Conservation (phyloP, 2,113 vertebrate genomes). For the Camelus dromedarius region DNA sequence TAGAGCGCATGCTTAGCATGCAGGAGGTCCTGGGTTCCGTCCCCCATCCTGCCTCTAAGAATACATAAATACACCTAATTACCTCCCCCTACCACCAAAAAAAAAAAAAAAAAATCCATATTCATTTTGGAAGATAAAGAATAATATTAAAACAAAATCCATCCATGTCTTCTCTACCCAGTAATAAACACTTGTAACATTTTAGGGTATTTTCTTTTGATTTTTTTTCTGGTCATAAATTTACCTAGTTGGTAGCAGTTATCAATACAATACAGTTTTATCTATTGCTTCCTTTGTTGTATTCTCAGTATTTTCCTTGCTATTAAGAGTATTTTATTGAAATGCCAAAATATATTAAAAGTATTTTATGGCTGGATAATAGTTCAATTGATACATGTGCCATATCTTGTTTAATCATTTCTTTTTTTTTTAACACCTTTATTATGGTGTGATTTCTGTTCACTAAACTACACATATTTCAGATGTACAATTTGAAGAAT, state of each 20-base stretch:
- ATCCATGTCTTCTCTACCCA: neutral
- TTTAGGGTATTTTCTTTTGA: neutral
- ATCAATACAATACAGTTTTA: neutral
- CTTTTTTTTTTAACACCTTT: neutral
- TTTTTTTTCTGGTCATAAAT: neutral
- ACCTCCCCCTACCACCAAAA: too few relatives aligned
- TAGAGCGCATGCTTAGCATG: too few relatives aligned
- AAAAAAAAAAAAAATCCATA: neutral
- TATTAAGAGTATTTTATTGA: neutral
- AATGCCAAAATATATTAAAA: neutral
- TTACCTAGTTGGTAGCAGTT: neutral
- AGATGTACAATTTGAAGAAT: too few relatives aligned
- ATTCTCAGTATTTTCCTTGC: neutral
- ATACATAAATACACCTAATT: too few relatives aligned
- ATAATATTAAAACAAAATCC: slow-evolving; percentile 26
- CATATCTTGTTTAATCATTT: slow-evolving; percentile 8
- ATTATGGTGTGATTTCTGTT: too few relatives aligned
- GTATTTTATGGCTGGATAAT: neutral
- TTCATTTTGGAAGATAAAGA: slow-evolving; percentile 10
- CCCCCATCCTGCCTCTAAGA: too few relatives aligned
- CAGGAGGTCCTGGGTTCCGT: too few relatives aligned
- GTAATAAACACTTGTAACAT: neutral
- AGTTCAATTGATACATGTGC: neutral
- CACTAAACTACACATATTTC: too few relatives aligned
- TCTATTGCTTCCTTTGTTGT: neutral